These are phyloP conservation scores for Selene dorsalis DNA, from an alignment of 2,797 vertebrate genomes.

Conservation along the genomic window DNA sequence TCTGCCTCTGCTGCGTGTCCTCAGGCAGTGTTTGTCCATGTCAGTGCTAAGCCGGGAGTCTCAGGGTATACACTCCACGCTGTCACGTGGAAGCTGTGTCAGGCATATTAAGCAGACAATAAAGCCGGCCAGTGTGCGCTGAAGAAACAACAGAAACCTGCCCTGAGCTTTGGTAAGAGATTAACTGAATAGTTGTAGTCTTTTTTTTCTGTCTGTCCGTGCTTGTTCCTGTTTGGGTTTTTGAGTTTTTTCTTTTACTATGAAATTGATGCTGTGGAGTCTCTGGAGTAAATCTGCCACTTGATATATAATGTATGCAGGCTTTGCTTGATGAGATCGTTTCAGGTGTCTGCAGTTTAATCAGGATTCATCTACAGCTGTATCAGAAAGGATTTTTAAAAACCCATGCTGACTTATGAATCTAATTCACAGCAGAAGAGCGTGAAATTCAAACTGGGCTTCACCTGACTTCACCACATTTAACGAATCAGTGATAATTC, in stretches of 20 bases:
- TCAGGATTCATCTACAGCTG: constrained; percentile 16
- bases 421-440: background rate
- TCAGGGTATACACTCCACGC: constrained; percentile 63
- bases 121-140: constrained; percentile 68
- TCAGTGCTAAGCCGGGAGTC: constrained; percentile 71
- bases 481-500: background rate
- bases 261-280: constrained; percentile 41
- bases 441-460: background rate
- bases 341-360: constrained; percentile 32
- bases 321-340: constrained; percentile 21
- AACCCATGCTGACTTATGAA: background rate
- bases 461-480: background rate
- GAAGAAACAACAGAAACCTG: constrained; percentile 70
- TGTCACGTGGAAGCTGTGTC: constrained; percentile 45
- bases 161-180: constrained; percentile 54
- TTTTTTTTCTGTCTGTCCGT: constrained; percentile 28
- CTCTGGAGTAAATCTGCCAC: constrained; percentile 33
- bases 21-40: constrained; percentile 69
- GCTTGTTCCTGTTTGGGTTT: constrained; percentile 6
- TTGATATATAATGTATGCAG: constrained; percentile 45
- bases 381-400: background rate
- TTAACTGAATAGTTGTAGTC: constrained; percentile 56
- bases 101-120: constrained; percentile 82
- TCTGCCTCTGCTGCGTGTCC: constrained; percentile 54
- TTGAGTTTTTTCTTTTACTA: background rate